Conservation (phyloP, 2,888 invertebrate species). For the Plebejus anna region DNA sequence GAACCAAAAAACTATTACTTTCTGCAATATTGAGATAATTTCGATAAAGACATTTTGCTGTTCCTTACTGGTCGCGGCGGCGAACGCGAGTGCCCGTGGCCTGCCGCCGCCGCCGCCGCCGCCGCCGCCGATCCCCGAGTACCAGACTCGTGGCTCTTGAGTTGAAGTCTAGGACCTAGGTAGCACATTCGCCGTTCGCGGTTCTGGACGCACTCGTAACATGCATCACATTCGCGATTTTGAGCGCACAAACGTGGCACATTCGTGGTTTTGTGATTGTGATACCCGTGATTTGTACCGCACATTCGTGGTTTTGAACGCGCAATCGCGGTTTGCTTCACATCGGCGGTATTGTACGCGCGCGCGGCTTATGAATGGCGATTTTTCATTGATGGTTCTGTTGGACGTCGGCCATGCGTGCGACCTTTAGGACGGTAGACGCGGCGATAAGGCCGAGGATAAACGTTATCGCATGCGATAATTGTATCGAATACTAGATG, state of each 20-base stretch:
- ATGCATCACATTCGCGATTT: not conserved
- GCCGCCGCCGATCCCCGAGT: no score
- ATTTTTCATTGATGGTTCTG: not conserved
- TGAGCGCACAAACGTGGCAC: not conserved
- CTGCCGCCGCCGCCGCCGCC: no score
- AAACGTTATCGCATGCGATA: not conserved
- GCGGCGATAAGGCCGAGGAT: slow-evolving; percentile 1
- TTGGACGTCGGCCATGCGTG: slow-evolving; percentile 5
- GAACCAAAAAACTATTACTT: no score
- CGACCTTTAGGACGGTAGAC: slow-evolving; percentile 5
- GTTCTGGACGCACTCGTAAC: not conserved
- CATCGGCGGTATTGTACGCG: not conserved
- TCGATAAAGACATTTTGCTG: no score
- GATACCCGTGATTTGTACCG: not conserved
- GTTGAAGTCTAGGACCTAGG: not conserved
- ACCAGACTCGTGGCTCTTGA: not conserved
- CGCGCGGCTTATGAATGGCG: not conserved
- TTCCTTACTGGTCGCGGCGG: no score
- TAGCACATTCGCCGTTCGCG: not conserved
- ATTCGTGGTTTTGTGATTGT: not conserved
- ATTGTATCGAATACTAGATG: not conserved
- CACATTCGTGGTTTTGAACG: not conserved
- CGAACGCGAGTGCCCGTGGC: no score
- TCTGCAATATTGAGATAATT: no score
- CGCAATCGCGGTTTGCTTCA: not conserved